Percentiles rank a stretch among this genome's conserved stretches.
phyloP scores from a whole-genome alignment of 2,888 invertebrate species.

The Thecophora atra region DNA sequence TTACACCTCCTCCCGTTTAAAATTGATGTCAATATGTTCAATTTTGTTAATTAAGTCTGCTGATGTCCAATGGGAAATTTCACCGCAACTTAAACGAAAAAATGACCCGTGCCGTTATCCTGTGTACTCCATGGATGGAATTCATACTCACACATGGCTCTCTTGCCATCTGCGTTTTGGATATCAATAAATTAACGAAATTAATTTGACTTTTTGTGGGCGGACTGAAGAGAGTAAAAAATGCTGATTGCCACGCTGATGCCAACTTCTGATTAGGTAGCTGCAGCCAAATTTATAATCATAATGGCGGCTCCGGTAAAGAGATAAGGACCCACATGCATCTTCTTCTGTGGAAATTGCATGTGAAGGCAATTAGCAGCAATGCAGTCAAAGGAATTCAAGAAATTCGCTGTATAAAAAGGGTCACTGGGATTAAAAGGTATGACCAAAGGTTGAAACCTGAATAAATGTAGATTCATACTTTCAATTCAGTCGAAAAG shows the following conservation, averaged over 20 bases:
- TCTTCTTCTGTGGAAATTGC: slow-evolving; percentile 9
- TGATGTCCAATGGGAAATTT: too few species aligned
- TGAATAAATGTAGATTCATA: neutral
- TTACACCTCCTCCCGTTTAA: too few species aligned
- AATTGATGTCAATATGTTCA: too few species aligned
- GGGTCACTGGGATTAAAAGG: too few species aligned
- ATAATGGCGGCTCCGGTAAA: neutral
- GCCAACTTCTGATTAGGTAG: slow-evolving; percentile 24
- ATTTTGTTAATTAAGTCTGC: too few species aligned
- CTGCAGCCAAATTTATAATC: slow-evolving; percentile 5
- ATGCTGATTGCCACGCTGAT: slow-evolving; percentile 16
- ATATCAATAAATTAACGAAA: slow-evolving; percentile 32
- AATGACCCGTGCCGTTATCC: neutral
- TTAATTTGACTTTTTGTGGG: slow-evolving; percentile 27
- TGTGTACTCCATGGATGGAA: neutral
- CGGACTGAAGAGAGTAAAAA: slow-evolving; percentile 16
- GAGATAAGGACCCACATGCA: neutral
- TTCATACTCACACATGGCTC: too few species aligned
- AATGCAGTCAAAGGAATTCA: too few species aligned
- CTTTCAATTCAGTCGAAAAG: neutral
- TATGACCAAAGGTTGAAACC: too few species aligned
- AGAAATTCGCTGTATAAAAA: too few species aligned
- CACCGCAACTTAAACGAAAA: too few species aligned
- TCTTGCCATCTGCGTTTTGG: slow-evolving; percentile 17
- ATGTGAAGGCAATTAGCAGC: slow-evolving; percentile 21